A percentile compares a stretch with the other conserved stretches of the same genome.
Conservation (phyloP, 2,113 vertebrate genomes). For the Tychaedon coryphoeus region DNA sequence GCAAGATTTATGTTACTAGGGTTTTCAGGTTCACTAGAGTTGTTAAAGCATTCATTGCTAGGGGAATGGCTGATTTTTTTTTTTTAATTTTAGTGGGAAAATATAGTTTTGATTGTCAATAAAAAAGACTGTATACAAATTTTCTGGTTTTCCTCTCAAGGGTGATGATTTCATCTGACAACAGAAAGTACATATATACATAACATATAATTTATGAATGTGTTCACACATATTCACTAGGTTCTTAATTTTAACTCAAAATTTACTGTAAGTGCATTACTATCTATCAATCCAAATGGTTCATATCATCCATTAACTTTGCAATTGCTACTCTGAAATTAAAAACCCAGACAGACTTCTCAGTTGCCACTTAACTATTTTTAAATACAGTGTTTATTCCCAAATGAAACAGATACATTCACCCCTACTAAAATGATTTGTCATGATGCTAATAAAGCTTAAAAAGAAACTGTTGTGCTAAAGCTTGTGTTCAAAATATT, state of each 20-base stretch:
- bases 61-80: background rate
- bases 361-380: constrained; percentile 22
- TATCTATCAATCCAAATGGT: background rate
- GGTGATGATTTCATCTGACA: background rate
- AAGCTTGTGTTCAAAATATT: background rate
- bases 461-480: background rate
- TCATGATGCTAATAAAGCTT: background rate
- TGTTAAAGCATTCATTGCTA: background rate
- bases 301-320: background rate
- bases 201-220: background rate
- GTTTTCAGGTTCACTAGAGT: background rate
- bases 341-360: background rate
- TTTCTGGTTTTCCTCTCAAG: background rate
- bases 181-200: background rate
- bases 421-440: background rate
- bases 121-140: background rate
- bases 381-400: background rate
- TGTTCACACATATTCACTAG: background rate
- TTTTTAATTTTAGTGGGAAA: background rate
- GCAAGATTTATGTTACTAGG: background rate
- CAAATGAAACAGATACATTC: background rate
- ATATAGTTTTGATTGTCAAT: background rate
- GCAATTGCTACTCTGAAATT: constrained; percentile 16
- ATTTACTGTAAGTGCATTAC: background rate
- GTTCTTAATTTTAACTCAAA: background rate